These are phyloP conservation scores for Coturnix japonica DNA, from an alignment of 2,113 vertebrate genomes.

Conservation along the genomic window DNA sequence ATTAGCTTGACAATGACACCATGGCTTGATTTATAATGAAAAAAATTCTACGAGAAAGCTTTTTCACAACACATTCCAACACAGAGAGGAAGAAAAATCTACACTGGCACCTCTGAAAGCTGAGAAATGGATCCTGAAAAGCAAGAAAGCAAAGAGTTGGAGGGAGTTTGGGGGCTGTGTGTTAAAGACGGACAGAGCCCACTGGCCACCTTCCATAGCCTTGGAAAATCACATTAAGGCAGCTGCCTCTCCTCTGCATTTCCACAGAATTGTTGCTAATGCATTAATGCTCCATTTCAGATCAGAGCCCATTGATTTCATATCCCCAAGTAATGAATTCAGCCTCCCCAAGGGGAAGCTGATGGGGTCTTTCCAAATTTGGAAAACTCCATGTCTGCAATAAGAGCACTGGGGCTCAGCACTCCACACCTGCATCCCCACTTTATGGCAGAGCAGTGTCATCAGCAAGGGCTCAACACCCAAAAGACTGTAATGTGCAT, in stretches of 20 bases:
- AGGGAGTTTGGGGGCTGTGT: neutral
- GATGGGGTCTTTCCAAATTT: neutral
- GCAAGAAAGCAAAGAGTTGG: fast-evolving
- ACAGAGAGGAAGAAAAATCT: neutral
- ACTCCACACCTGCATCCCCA: neutral
- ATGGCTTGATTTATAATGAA: conserved; percentile 40
- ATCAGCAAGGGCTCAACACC: fast-evolving
- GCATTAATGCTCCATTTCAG: conserved; percentile 32
- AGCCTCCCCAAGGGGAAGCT: neutral
- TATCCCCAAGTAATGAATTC: neutral
- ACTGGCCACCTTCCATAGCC: neutral
- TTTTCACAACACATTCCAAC: neutral
- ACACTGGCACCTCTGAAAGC: fast-evolving
- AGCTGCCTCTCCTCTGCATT: neutral
- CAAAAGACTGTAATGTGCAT: fast-evolving
- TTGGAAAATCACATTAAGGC: neutral
- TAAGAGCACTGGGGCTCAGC: neutral
- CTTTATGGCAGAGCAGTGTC: neutral
- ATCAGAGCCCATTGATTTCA: neutral
- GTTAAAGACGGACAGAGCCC: neutral
- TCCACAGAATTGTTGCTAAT: neutral
- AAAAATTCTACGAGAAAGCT: neutral
- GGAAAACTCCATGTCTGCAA: neutral
- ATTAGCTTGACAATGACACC: conserved; percentile 45
- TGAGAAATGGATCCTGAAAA: neutral